Conservation (phyloP, 2,113 vertebrate genomes). For the Gulo gulo region DNA sequence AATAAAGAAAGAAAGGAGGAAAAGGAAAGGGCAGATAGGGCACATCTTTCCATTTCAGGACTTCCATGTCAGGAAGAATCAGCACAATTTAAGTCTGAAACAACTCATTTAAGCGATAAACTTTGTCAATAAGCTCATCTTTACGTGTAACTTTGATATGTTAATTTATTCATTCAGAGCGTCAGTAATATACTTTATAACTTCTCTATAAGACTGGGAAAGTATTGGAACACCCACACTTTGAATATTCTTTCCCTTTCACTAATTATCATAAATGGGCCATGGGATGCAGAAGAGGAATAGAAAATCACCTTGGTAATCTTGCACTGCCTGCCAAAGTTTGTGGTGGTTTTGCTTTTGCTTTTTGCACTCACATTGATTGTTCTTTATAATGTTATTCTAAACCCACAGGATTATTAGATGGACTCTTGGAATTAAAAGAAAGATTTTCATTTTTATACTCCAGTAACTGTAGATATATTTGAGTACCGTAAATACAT, state of each 20-base stretch:
- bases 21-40: background rate
- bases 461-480: background rate
- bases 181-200: background rate
- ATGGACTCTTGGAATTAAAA: background rate
- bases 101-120: background rate
- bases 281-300: background rate
- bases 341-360: background rate
- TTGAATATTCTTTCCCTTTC: background rate
- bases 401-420: background rate
- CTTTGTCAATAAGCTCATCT: background rate
- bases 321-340: background rate
- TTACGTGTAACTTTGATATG: background rate
- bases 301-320: background rate
- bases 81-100: background rate
- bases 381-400: background rate
- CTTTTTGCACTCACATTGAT: background rate
- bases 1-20: too few species aligned
- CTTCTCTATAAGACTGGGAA: background rate
- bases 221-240: background rate
- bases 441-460: background rate
- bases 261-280: background rate
- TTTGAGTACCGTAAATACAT: background rate
- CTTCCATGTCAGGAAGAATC: background rate
- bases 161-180: background rate
- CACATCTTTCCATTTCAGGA: background rate